phyloP scores from a whole-genome alignment of 2,888 invertebrate genomes.

The Pyrrhosoma nymphula region DNA sequence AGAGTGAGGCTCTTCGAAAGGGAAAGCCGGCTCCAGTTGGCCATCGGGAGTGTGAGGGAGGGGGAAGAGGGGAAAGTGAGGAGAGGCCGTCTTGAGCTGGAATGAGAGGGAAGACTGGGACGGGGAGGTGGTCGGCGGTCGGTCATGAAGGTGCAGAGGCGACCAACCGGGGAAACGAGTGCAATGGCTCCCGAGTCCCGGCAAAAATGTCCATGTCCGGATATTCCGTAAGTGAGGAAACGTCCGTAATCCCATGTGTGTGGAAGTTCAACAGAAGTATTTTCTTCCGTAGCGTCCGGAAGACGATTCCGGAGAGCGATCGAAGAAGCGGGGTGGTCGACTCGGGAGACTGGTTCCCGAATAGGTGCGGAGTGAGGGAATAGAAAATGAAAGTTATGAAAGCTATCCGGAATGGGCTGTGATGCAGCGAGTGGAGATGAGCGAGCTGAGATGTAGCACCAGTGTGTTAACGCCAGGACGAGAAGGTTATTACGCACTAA shows the following conservation, averaged over 20 bases:
- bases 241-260: not conserved
- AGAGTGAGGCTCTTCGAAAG: conserved; percentile 43
- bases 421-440: not conserved
- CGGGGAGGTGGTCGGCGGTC: not conserved
- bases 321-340: not conserved
- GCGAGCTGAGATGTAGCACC: too few relatives aligned
- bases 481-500: not conserved
- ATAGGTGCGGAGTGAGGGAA: not conserved
- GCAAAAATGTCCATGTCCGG: conserved; percentile 4
- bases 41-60: not conserved
- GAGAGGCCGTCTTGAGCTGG: not conserved
- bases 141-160: not conserved
- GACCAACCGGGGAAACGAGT: not conserved
- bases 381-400: conserved; percentile 22
- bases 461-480: not conserved
- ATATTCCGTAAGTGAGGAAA: conserved; percentile 23
- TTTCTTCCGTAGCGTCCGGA: not conserved
- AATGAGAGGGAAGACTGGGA: not conserved
- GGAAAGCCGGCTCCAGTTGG: not conserved
- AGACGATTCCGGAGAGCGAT: not conserved
- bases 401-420: not conserved
- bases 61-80: not conserved
- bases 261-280: not conserved
- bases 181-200: not conserved
- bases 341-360: not conserved